Conservation (phyloP, 2,888 invertebrate genomes). For the Falcaria lacertinaria region DNA sequence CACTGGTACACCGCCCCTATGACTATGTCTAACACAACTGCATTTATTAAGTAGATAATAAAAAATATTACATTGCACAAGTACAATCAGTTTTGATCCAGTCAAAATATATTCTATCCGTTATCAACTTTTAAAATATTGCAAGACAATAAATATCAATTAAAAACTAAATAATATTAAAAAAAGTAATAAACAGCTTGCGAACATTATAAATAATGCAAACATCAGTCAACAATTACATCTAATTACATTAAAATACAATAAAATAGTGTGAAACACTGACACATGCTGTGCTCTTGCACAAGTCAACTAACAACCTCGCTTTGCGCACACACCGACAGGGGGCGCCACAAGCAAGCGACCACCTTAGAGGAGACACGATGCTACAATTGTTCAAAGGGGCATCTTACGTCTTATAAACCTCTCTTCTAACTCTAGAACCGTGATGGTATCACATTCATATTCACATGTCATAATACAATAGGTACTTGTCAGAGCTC, state of each 20-base stretch:
- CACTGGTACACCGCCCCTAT: slow-evolving; percentile 45
- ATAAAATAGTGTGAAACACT: slow-evolving; percentile 2
- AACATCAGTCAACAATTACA: slow-evolving; percentile 60
- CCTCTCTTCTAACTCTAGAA: no score
- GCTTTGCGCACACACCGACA: no score
- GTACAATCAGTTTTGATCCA: slow-evolving; percentile 75
- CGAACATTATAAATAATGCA: slow-evolving; percentile 63
- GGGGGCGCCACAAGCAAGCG: no score
- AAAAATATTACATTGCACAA: slow-evolving; percentile 58
- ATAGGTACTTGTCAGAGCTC: no score
- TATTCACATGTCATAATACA: no score
- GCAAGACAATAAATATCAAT: slow-evolving; percentile 20
- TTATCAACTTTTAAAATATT: slow-evolving; percentile 24
- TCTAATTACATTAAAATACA: slow-evolving; percentile 13
- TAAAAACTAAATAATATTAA: slow-evolving; percentile 44
- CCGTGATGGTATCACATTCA: no score
- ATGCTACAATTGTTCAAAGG: no score
- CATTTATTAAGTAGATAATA: slow-evolving; percentile 38
- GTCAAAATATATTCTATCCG: slow-evolving; percentile 58
- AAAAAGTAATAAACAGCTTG: slow-evolving; percentile 47
- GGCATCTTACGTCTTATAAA: no score
- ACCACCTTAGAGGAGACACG: no score
- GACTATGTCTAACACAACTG: slow-evolving; percentile 27
- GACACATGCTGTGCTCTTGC: neutral
- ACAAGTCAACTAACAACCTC: neutral